Evolutionary conservation across 2,113 vertebrate genomes (phyloP).

Genomic region (Engystomops pustulosus): DNA sequence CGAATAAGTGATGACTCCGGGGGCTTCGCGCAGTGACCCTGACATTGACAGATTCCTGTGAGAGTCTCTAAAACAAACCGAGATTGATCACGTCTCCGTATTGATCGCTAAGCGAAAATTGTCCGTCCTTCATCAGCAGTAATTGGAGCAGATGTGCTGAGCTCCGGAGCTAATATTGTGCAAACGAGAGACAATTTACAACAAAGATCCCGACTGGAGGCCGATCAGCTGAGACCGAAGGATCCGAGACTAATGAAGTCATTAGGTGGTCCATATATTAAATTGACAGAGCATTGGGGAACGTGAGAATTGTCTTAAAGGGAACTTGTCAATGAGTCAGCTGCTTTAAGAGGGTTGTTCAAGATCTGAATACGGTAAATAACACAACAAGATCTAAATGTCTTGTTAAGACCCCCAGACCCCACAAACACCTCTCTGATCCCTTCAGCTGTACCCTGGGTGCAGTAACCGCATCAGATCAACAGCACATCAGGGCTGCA

Average conservation of each 20-base stretch:
- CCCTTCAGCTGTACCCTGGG: too few species aligned
- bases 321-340: not conserved
- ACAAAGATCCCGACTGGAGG: not conserved
- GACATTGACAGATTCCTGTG: constrained; percentile 6
- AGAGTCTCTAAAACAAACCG: not conserved
- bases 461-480: too few species aligned
- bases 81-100: not conserved
- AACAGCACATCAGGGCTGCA: too few species aligned
- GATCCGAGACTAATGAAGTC: too few species aligned
- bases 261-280: too few species aligned
- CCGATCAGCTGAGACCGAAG: not conserved
- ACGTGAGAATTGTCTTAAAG: not conserved
- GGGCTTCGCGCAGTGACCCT: not conserved
- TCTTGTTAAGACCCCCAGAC: too few species aligned
- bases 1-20: not conserved
- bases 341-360: too few species aligned
- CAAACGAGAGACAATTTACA: not conserved
- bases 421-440: too few species aligned
- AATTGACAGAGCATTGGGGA: not conserved
- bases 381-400: too few species aligned
- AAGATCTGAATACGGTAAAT: too few species aligned
- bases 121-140: not conserved
- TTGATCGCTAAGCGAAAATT: constrained; percentile 4
- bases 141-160: not conserved
- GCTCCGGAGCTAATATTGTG: not conserved